These are phyloP conservation scores for Poicephalus meyeri DNA, from an alignment of 2,113 vertebrate species.

Conservation along the genomic window DNA sequence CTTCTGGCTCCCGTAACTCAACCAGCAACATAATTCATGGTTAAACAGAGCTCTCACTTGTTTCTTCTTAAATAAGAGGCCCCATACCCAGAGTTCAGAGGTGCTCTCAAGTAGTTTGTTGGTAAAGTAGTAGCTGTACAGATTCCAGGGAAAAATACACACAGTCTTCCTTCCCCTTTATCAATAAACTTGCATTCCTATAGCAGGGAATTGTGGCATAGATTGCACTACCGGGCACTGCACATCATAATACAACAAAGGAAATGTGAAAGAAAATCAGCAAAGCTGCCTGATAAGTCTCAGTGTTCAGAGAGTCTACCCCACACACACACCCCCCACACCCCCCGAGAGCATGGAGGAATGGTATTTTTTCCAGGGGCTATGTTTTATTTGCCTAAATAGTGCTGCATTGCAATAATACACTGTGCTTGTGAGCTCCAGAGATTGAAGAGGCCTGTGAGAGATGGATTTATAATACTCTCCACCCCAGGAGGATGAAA, in stretches of 20 bases:
- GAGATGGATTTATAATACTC: neutral
- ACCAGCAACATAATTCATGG: neutral
- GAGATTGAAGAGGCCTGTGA: neutral
- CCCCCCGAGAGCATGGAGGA: neutral
- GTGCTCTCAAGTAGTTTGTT: neutral
- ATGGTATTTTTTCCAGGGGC: neutral
- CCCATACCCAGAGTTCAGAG: neutral
- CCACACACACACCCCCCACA: too few species aligned
- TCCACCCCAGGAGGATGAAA: neutral
- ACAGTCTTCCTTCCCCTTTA: neutral
- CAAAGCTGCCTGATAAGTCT: neutral
- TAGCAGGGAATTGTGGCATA: neutral
- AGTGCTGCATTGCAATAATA: neutral
- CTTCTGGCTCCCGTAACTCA: neutral
- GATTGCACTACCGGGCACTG: neutral
- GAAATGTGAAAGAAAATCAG: neutral
- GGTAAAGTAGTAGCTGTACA: neutral
- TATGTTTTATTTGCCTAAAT: conserved; percentile 7
- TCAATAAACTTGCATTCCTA: neutral
- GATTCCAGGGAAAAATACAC: neutral
- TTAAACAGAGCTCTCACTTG: neutral
- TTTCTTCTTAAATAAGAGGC: neutral
- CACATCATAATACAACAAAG: neutral
- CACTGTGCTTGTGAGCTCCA: neutral
- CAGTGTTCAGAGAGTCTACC: neutral